Evolutionary conservation across 2,888 invertebrate species (phyloP), one percentile per base, ranked within the genome.

Genomic region (Rhagonycha lutea): DNA sequence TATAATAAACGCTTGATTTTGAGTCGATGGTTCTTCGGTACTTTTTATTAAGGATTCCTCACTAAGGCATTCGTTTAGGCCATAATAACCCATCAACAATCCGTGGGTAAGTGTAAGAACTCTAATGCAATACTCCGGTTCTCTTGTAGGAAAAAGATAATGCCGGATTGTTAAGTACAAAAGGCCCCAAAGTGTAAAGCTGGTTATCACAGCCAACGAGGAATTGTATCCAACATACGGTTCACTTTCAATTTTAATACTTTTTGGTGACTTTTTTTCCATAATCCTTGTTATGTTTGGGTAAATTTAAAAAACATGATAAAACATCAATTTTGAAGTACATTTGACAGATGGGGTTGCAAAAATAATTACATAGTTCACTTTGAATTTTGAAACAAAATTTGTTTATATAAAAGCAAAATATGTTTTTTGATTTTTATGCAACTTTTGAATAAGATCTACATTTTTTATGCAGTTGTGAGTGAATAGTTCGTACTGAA

Each of bases 1-100:
- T 88, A 92, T 88, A 28, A 91, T 84, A 4, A 85, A 82, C n/a
- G 80, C 80, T 74, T 87, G 86, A 10, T 81, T 75, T 32, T 80
- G 79, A 23, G 82, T 84, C 1, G 85, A 84, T 8, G 78, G 78
- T 82, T 85, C 84, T 72, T 84, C 82, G 8, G 85, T 84, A 76
- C 82, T 82, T 14, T 83, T 82, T 76, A 86, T 84, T 3, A 85
- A 84, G n/a, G 79, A 81, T 14, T 75, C 62, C n/a, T 84, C 86
- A 4, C 79, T 12, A 76, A 86, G 86, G 79, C 87, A 88, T 77
- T 87, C 85, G 69, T 83, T 83, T 28, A 85, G 79, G 9, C 88
- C 87, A 47, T 84, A 73, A 67, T 83, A 79, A 11, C 85, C 80
- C 14, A 83, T 71, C 3, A 85, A 61, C 12, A 82, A 7, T 23